Evolutionary conservation across 2,113 vertebrate genomes (phyloP).

Genomic region (Periophthalmodon schlosseri): DNA sequence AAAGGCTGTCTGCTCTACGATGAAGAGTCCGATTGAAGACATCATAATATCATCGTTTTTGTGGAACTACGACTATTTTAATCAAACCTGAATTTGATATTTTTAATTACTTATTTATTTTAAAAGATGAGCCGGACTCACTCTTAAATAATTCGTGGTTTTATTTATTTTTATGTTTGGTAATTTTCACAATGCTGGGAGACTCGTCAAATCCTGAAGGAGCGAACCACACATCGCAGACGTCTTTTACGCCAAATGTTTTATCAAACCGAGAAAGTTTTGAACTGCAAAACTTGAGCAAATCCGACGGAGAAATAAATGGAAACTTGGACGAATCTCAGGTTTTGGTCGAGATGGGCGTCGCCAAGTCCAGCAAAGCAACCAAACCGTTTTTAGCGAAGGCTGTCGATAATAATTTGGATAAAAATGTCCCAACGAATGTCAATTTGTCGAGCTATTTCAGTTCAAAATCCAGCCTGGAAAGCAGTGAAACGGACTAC

Average conservation of each 20-base stretch:
- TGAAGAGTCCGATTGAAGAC: slow-evolving; percentile 3
- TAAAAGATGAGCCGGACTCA: slow-evolving; percentile 18
- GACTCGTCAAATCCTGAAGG: slow-evolving; percentile 16
- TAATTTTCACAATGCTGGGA: slow-evolving; percentile 44
- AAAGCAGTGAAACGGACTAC: background rate
- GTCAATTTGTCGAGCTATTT: slow-evolving; percentile 27
- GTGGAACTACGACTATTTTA: slow-evolving; percentile 5
- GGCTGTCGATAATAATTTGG: background rate
- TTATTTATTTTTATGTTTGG: background rate
- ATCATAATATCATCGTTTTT: background rate
- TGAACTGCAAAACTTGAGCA: slow-evolving; percentile 39
- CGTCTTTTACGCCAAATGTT: slow-evolving; percentile 21
- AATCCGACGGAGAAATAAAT: background rate
- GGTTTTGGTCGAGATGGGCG: slow-evolving; percentile 44
- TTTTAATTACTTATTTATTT: background rate
- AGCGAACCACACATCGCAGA: background rate
- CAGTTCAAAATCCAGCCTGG: slow-evolving; percentile 29
- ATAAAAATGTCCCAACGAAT: background rate
- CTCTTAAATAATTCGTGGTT: background rate
- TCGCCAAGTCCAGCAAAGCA: slow-evolving; percentile 27
- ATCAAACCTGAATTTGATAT: background rate
- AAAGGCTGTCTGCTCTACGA: background rate
- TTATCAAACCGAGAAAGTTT: background rate
- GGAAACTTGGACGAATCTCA: background rate
- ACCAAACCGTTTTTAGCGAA: slow-evolving; percentile 30